Percentiles rank a stretch among this genome's conserved stretches.
Evolutionary conservation across 2,113 vertebrate genomes (phyloP).

Genomic region (Leiothrix lutea): DNA sequence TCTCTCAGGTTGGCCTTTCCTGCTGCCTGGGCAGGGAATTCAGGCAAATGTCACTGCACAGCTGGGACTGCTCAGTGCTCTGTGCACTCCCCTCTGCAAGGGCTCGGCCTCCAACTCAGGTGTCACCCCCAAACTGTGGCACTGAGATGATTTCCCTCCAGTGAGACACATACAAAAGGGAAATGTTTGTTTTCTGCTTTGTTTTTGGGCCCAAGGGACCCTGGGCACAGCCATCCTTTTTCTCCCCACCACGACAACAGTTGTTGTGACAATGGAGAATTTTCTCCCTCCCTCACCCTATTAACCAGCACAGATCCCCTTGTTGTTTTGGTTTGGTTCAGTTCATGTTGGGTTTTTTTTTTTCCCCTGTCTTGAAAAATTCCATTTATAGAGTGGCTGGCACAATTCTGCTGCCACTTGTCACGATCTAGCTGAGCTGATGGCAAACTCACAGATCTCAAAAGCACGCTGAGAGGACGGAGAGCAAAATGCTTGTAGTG

Average conservation of each 20-base stretch:
- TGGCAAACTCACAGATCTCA: not conserved
- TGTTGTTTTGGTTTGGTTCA: not conserved
- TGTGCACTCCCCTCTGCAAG: not conserved
- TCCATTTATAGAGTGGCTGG: slow-evolving; percentile 1
- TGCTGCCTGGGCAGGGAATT: not conserved
- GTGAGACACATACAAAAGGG: not conserved
- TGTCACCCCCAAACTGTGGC: not conserved
- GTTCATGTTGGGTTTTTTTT: not conserved
- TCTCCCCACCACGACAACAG: not conserved
- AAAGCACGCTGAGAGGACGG: not conserved
- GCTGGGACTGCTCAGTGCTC: not conserved
- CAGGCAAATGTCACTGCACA: slow-evolving; percentile 23
- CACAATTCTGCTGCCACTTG: not conserved
- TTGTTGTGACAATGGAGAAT: not conserved
- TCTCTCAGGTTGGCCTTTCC: not conserved
- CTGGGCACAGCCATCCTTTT: not conserved
- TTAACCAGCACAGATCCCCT: not conserved
- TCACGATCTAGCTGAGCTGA: not conserved
- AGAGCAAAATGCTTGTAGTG: not conserved
- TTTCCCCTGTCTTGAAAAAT: not conserved
- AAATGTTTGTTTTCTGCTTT: not conserved
- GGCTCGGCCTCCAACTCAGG: not conserved
- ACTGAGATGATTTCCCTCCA: not conserved
- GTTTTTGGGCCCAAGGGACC: not conserved
- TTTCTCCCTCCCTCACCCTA: not conserved